Percentiles rank a stretch among this genome's conserved stretches.
Conservation (phyloP, 2,113 vertebrate species). For the Danionella cerebrum region DNA sequence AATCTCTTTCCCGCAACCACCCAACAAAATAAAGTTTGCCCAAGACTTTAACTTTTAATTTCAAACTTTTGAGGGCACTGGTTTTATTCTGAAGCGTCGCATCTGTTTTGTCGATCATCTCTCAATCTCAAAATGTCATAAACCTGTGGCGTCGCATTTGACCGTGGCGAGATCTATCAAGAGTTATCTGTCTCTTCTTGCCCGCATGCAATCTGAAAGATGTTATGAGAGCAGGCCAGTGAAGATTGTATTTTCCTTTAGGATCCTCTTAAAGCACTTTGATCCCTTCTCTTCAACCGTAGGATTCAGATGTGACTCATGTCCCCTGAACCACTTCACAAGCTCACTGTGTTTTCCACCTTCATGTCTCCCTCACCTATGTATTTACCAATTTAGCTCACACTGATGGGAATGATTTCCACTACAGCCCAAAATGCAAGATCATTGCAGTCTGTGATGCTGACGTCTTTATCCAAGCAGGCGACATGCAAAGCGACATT, state of each 20-base stretch:
- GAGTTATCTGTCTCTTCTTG: not conserved
- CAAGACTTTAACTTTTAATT: too few species aligned
- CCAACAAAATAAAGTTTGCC: too few species aligned
- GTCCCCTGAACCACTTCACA: not conserved
- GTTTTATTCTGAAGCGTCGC: not conserved
- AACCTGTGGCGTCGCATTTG: slow-evolving; percentile 11
- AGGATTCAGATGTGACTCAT: slow-evolving; percentile 23
- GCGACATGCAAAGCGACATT: not conserved
- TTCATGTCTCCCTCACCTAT: not conserved
- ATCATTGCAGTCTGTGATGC: not conserved
- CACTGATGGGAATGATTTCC: not conserved
- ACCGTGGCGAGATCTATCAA: not conserved
- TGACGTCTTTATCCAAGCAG: not conserved
- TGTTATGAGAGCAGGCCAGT: slow-evolving; percentile 15
- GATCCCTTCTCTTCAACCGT: slow-evolving; percentile 6
- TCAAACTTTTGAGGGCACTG: too few species aligned
- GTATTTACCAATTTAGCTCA: not conserved
- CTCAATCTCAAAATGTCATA: not conserved
- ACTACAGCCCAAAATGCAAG: not conserved
- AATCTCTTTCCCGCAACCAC: too few species aligned
- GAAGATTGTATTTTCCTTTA: slow-evolving; percentile 18
- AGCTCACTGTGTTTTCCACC: too few species aligned
- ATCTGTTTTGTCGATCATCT: not conserved
- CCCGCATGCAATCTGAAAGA: not conserved
- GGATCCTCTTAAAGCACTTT: slow-evolving; percentile 19